A percentile compares a stretch with the other conserved stretches of the same genome.
Conservation (phyloP, 2,888 invertebrate genomes). For the Hipparchia sbordonii region DNA sequence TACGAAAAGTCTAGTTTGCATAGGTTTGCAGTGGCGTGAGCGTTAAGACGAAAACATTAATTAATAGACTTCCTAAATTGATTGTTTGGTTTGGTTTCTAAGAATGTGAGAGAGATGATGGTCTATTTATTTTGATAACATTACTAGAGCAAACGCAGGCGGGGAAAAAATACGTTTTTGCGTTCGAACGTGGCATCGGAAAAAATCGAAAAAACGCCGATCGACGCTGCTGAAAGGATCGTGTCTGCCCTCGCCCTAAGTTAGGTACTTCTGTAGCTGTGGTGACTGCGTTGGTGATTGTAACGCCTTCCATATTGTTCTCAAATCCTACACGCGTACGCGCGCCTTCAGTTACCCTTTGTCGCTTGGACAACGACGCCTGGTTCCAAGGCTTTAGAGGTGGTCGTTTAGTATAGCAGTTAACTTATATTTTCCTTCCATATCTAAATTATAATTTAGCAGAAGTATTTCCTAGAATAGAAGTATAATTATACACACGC, state of each 20-base stretch:
- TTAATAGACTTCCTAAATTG: slow-evolving; percentile 1
- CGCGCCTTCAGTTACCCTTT: neutral
- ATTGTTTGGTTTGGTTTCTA: slow-evolving; percentile 2
- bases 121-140: no score
- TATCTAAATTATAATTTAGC: slow-evolving; percentile 11
- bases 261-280: no score
- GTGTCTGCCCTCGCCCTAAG: no score
- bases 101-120: neutral
- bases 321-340: neutral
- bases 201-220: no score
- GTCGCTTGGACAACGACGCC: no score
- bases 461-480: slow-evolving; percentile 12
- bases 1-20: neutral
- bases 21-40: neutral
- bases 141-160: no score
- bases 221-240: no score
- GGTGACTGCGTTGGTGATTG: no score
- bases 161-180: no score
- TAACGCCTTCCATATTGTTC: no score
- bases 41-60: neutral
- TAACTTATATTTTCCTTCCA: neutral
- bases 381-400: neutral
- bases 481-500: slow-evolving; percentile 5
- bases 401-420: neutral
- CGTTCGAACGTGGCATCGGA: no score